Evolutionary conservation across 1,140 invertebrate genomes (phyloP).

Genomic region (Trichonephila inaurata): DNA sequence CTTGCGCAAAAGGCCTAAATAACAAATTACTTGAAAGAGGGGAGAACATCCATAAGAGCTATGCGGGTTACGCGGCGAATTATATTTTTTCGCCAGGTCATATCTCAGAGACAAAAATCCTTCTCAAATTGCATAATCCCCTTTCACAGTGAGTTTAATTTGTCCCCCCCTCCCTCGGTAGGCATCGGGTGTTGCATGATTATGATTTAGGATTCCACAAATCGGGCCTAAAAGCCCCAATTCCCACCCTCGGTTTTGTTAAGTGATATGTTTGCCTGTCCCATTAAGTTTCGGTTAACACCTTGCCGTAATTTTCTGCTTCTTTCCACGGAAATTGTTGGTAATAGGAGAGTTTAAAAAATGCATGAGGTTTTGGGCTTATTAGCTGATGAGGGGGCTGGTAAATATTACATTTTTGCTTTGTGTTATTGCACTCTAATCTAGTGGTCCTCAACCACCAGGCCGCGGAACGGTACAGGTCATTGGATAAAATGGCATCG

Average conservation of each 20-base stretch:
- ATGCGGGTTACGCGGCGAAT: slow-evolving; percentile 14
- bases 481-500: no score
- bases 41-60: neutral
- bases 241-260: neutral
- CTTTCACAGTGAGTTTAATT: no score
- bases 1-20: neutral
- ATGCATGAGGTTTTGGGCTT: neutral
- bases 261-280: slow-evolving; percentile 58
- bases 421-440: no score
- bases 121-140: neutral
- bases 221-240: slow-evolving; percentile 15
- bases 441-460: no score
- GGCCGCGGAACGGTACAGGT: no score
- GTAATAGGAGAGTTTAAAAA: slow-evolving; percentile 32
- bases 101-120: neutral
- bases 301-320: slow-evolving; percentile 46
- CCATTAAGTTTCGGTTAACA: slow-evolving; percentile 59
- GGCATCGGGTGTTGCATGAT: neutral
- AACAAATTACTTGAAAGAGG: neutral
- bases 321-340: neutral
- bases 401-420: neutral
- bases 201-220: slow-evolving; percentile 9
- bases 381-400: neutral
- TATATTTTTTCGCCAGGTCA: neutral
- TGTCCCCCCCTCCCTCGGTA: neutral